Evolutionary conservation across 2,797 vertebrate genomes (phyloP).

Genomic region (Apogon hyalosoma): DNA sequence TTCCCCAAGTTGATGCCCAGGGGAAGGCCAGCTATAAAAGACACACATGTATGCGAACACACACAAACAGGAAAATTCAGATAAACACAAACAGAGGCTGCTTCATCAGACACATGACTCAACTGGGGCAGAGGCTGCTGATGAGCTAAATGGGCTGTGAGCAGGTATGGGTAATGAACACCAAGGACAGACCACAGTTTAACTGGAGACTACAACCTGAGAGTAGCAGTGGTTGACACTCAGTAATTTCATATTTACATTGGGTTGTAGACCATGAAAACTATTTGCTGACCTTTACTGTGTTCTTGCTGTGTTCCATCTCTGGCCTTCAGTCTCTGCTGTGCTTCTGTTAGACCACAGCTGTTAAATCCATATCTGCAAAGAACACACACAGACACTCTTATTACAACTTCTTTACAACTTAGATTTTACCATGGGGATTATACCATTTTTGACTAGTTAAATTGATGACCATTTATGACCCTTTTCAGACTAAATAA

Average conservation of each 20-base stretch:
- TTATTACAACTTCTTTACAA: neutral
- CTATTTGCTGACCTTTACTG: conserved; percentile 83
- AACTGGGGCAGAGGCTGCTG: conserved; percentile 41
- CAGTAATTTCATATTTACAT: neutral
- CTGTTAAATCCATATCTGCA: conserved; percentile 97
- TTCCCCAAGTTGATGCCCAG: conserved; percentile 97
- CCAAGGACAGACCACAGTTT: conserved; percentile 50
- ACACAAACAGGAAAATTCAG: conserved; percentile 25
- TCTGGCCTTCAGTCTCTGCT: conserved; percentile 85
- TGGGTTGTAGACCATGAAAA: neutral
- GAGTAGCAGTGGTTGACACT: neutral
- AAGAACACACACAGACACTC: neutral
- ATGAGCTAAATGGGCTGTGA: conserved; percentile 39
- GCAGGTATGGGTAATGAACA: conserved; percentile 38
- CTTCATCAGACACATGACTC: conserved; percentile 60
- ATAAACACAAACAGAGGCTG: conserved; percentile 46
- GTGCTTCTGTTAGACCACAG: conserved; percentile 86
- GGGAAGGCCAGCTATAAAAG: conserved; percentile 88
- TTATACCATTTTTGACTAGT: too few species aligned
- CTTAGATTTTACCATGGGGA: too few species aligned
- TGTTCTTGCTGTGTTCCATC: conserved; percentile 81
- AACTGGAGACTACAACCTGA: neutral
- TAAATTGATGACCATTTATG: too few species aligned
- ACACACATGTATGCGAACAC: conserved; percentile 11
- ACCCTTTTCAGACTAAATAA: too few species aligned